Conservation (phyloP, 53 echinoderm and acorn worm genomes). For the Echinarachnius parma region DNA sequence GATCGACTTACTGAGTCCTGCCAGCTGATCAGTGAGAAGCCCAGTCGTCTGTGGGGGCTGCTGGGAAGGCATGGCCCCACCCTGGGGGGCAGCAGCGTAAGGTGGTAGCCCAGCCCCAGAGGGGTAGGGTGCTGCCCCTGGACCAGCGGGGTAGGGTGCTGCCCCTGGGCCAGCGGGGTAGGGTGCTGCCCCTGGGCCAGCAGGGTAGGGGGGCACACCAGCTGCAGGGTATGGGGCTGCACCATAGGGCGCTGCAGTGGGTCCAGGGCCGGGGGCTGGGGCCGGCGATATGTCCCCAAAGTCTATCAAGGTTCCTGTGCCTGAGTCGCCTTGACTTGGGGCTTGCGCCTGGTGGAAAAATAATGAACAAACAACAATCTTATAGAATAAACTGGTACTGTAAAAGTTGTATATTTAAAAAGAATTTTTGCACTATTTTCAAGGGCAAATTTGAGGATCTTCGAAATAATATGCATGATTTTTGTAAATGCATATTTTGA, state of each 20-base stretch:
- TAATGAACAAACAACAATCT: no score
- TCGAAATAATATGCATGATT: no score
- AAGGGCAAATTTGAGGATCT: no score
- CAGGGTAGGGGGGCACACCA: slow-evolving; percentile 5
- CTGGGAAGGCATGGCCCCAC: no score
- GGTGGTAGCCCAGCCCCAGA: slow-evolving; percentile 4
- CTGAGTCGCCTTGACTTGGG: slow-evolving; percentile 11
- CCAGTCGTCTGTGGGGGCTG: no score
- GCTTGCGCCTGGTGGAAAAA: slow-evolving; percentile 30
- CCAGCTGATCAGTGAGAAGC: slow-evolving; percentile 70
- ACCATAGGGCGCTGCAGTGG: slow-evolving; percentile 32
- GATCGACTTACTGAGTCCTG: slow-evolving; percentile 72
- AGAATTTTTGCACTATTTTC: no score
- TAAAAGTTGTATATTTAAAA: no score
- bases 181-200: slow-evolving; percentile 28
- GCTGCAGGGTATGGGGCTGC: slow-evolving; percentile 20
- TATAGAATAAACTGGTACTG: no score
- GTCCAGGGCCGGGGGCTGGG: slow-evolving; percentile 36
- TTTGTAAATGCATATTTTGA: no score
- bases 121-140: slow-evolving; percentile 32
- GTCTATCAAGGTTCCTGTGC: slow-evolving; percentile 68
- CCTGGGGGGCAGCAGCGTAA: slow-evolving; percentile 12
- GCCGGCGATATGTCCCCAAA: slow-evolving; percentile 48
- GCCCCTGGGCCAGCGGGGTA: background rate
- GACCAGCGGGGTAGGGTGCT: background rate